phyloP scores from a whole-genome alignment of 1,140 invertebrate genomes.

The Lineus longissimus region DNA sequence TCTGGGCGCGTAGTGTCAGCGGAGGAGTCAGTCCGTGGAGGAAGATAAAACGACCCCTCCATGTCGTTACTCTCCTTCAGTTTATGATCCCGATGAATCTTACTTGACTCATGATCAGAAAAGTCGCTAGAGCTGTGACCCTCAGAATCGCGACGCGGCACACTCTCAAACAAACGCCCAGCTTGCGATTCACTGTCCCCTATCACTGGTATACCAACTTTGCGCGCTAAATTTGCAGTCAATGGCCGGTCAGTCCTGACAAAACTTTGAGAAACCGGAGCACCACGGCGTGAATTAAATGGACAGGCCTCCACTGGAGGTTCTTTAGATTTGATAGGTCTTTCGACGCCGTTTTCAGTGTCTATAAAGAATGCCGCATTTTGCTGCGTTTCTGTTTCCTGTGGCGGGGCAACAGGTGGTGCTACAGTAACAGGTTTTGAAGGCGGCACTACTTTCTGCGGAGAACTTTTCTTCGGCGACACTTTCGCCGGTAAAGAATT shows the following conservation, averaged over 20 bases:
- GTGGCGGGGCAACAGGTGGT: not conserved
- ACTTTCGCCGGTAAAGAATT: not conserved
- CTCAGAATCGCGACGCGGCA: conserved; percentile 37
- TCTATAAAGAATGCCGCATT: not conserved
- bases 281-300: conserved; percentile 9
- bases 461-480: not conserved
- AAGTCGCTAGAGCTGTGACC: conserved; percentile 45
- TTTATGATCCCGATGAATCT: conserved; percentile 47
- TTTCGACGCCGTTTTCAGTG: not conserved
- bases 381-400: not conserved
- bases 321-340: not conserved
- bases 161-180: not conserved
- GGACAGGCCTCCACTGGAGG: not conserved
- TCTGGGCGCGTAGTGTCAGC: not conserved
- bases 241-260: conserved; percentile 25
- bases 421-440: not conserved
- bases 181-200: conserved; percentile 21
- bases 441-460: not conserved
- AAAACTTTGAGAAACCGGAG: conserved; percentile 22
- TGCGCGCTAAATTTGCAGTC: conserved; percentile 30
- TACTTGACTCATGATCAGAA: conserved; percentile 48
- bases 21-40: not conserved
- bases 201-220: conserved; percentile 43
- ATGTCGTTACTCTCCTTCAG: conserved; percentile 19
- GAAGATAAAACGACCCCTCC: not conserved